Percentiles rank a stretch among this genome's conserved stretches.
Conservation (phyloP, 2,113 vertebrate genomes). For the Dromaius novaehollandiae region DNA sequence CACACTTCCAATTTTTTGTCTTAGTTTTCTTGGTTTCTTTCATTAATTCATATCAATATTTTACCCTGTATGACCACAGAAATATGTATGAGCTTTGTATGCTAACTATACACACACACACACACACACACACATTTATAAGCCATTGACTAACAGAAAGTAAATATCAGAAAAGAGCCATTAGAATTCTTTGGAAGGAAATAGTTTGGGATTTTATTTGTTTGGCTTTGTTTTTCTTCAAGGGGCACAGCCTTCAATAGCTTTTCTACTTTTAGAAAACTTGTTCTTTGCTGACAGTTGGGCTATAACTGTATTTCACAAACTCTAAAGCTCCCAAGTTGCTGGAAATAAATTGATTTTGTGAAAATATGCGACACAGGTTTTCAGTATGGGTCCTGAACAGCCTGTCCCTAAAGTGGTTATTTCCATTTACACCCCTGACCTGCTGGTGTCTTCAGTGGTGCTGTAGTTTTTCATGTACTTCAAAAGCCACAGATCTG, state of each 20-base stretch:
- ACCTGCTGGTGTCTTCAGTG: slow-evolving; percentile 69
- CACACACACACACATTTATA: neutral
- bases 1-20: neutral
- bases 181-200: neutral
- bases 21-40: neutral
- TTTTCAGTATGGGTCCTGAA: slow-evolving; percentile 73
- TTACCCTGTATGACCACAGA: neutral
- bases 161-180: neutral
- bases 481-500: slow-evolving; percentile 75
- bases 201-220: neutral
- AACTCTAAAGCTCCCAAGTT: slow-evolving; percentile 69
- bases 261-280: slow-evolving; percentile 65
- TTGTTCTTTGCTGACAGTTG: slow-evolving; percentile 73
- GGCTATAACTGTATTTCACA: slow-evolving; percentile 76
- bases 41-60: neutral
- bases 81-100: neutral
- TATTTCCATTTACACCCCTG: slow-evolving; percentile 78
- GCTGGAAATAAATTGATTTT: slow-evolving; percentile 80
- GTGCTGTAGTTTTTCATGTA: slow-evolving; percentile 74
- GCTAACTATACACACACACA: accelerated
- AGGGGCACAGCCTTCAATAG: slow-evolving; percentile 11
- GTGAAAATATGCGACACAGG: slow-evolving; percentile 71
- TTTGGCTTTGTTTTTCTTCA: slow-evolving; percentile 20
- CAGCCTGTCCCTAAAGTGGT: slow-evolving; percentile 78
- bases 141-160: neutral